Evolutionary conservation across 2,113 vertebrate species (phyloP).

Genomic region (Lipophrys pholis): DNA sequence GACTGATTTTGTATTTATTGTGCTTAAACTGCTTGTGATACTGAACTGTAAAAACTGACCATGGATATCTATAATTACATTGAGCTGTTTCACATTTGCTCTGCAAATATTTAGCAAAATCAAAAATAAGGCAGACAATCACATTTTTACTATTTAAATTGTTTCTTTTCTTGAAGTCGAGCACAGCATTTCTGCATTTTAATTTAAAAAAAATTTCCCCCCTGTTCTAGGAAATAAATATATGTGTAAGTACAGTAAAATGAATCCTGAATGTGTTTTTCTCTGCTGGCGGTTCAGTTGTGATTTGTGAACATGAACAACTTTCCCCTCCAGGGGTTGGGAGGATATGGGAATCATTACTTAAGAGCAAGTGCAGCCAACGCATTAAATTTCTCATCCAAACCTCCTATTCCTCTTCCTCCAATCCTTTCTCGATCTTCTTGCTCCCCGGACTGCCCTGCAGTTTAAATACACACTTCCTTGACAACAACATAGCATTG

Average conservation of each 20-base stretch:
- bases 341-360: slow-evolving; percentile 61
- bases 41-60: too few relatives aligned
- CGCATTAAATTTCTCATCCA: slow-evolving; percentile 61
- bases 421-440: slow-evolving; percentile 40
- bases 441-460: slow-evolving; percentile 54
- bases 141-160: too few relatives aligned
- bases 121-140: too few relatives aligned
- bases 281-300: neutral
- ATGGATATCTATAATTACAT: too few relatives aligned
- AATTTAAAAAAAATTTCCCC: too few relatives aligned
- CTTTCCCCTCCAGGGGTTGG: slow-evolving; percentile 24
- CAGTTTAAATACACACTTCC: slow-evolving; percentile 77
- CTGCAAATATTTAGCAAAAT: too few relatives aligned
- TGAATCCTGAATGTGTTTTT: slow-evolving; percentile 13
- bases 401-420: slow-evolving; percentile 4
- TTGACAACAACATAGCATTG: slow-evolving; percentile 74
- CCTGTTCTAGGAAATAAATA: neutral
- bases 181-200: too few relatives aligned
- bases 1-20: too few relatives aligned
- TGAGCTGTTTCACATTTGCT: too few relatives aligned
- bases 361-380: slow-evolving; percentile 69
- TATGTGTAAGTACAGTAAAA: neutral
- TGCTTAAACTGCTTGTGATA: too few relatives aligned
- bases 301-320: slow-evolving; percentile 57
- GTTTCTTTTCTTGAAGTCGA: too few relatives aligned